phyloP scores from a whole-genome alignment of 1,140 invertebrate genomes.

The Coenobita brevimanus region DNA sequence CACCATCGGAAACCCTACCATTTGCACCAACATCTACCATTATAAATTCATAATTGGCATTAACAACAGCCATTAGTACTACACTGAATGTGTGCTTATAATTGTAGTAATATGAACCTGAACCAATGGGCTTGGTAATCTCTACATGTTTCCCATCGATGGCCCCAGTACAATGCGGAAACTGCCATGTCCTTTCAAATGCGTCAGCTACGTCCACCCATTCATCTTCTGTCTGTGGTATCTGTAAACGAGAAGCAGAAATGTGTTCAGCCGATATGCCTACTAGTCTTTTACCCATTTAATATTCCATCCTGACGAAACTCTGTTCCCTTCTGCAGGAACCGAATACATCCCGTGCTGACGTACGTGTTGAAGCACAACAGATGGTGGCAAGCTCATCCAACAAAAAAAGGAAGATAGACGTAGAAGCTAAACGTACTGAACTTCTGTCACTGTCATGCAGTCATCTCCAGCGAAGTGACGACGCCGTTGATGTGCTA shows the following conservation, averaged over 20 bases:
- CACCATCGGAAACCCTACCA: too few species aligned
- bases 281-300: too few species aligned
- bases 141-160: conserved; percentile 1
- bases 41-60: too few species aligned
- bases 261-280: too few species aligned
- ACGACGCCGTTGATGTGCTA: not conserved
- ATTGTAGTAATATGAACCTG: too few species aligned
- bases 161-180: too few species aligned
- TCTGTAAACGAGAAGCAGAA: not conserved
- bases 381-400: not conserved
- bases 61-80: too few species aligned
- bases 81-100: too few species aligned
- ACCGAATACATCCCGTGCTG: not conserved
- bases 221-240: not conserved
- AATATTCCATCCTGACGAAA: not conserved
- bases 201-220: not conserved
- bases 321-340: not conserved
- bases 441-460: not conserved
- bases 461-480: not conserved
- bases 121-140: not conserved
- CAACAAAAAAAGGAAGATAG: conserved; percentile 2
- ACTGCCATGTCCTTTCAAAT: not conserved
- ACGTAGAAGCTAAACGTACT: conserved; percentile 1
- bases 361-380: not conserved
- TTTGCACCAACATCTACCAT: conserved; percentile 1